Percentiles rank a stretch among this genome's conserved stretches.
Conservation (phyloP, 2,888 invertebrate genomes). For the Caenorhabditis doughertyi region DNA sequence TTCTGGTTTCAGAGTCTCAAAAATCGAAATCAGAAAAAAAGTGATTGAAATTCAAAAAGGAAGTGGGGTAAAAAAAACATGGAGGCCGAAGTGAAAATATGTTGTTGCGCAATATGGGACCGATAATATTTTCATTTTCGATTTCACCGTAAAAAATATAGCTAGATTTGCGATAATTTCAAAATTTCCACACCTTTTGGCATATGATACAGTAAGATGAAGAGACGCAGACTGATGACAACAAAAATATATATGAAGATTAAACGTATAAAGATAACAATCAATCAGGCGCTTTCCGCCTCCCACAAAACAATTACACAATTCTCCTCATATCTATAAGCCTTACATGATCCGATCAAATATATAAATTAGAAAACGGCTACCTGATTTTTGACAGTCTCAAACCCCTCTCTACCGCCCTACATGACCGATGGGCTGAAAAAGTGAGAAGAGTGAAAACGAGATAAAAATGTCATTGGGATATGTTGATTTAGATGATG, state of each 20-base stretch:
- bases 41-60: not conserved
- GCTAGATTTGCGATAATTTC: constrained; percentile 60
- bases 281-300: constrained; percentile 62
- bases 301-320: constrained; percentile 63
- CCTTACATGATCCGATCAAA: constrained; percentile 58
- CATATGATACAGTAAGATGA: constrained; percentile 1
- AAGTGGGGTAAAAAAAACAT: constrained; percentile 21
- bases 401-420: constrained; percentile 6
- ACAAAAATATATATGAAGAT: constrained; percentile 64
- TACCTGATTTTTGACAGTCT: constrained; percentile 59
- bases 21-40: constrained; percentile 5
- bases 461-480: constrained; percentile 37
- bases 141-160: constrained; percentile 30
- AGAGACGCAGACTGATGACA: constrained; percentile 47
- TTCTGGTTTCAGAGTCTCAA: constrained; percentile 24
- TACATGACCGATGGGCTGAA: constrained; percentile 51
- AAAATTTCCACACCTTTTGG: constrained; percentile 52
- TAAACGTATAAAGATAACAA: constrained; percentile 67
- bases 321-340: constrained; percentile 31
- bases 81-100: constrained; percentile 32
- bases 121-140: constrained; percentile 37
- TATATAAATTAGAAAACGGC: constrained; percentile 63
- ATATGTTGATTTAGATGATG: constrained; percentile 38
- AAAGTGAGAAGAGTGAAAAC: constrained; percentile 64
- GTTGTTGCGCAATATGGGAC: constrained; percentile 35